phyloP scores from a whole-genome alignment of 2,797 vertebrate species.

The Cynodonichthys magdalenae region DNA sequence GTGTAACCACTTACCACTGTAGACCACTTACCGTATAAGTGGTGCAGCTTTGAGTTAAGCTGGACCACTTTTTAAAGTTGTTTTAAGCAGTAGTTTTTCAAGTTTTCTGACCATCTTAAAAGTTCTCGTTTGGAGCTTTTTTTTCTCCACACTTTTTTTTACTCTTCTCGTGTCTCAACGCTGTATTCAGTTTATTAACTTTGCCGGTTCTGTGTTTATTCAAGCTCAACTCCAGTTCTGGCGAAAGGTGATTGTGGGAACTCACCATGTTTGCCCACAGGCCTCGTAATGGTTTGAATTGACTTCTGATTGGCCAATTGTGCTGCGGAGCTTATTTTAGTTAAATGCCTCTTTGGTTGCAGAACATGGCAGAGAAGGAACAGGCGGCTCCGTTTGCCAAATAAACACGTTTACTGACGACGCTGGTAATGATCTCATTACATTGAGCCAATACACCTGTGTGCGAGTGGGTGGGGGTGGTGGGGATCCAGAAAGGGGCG shows the following conservation, averaged over 20 bases:
- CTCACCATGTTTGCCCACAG: slow-evolving; percentile 63
- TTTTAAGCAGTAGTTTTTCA: no score
- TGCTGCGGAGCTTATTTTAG: slow-evolving; percentile 75
- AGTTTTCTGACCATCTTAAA: no score
- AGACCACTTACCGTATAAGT: no score
- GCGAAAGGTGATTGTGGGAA: slow-evolving; percentile 51
- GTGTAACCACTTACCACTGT: no score
- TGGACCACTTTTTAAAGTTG: no score
- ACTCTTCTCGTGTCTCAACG: slow-evolving; percentile 2
- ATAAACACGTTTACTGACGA: slow-evolving; percentile 79
- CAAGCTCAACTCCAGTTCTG: slow-evolving; percentile 32
- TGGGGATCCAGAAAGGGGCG: slow-evolving; percentile 70
- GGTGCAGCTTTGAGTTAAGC: no score
- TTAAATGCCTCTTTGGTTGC: slow-evolving; percentile 80
- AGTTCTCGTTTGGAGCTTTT: no score
- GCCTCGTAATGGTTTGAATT: slow-evolving; percentile 75
- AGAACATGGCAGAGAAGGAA: slow-evolving; percentile 70
- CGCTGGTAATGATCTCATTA: slow-evolving; percentile 82
- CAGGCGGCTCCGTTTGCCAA: slow-evolving; percentile 69
- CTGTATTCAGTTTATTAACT: slow-evolving; percentile 17
- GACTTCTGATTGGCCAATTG: slow-evolving; percentile 73
- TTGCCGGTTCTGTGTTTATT: slow-evolving; percentile 18
- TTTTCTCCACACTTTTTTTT: no score
- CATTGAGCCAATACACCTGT: slow-evolving; percentile 81
- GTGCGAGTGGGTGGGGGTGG: slow-evolving; percentile 70